Evolutionary conservation across 2,113 vertebrate genomes (phyloP), one percentile per base, ranked within the genome.

Genomic region (Callospermophilus lateralis): DNA sequence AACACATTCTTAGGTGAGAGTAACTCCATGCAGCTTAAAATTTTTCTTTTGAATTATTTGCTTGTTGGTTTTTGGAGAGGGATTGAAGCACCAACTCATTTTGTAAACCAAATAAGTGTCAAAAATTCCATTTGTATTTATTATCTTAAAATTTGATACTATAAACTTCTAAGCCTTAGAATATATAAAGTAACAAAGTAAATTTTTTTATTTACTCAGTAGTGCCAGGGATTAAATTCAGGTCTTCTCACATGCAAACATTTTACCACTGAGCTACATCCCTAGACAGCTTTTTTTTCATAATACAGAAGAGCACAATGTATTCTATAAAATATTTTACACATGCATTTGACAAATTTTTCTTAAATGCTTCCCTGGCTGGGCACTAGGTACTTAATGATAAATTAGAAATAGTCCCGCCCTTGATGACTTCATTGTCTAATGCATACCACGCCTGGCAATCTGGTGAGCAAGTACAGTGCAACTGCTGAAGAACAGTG

Each of bases 1-100:
- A 99, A 98, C 98, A 99, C 99, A 42, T 99, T 99, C 98, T 98
- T 99, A 98, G 99, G 99, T 99, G 98, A 99, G 99, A 90, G 39
- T 51, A 72, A 53, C 32, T 34, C 12, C 28, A 6, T 32, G 3
- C 19, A 37, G 8, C 17, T 87, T 61, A 30, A 4, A 11, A 34
- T 32, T 78, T 51, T 55, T 84, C 28, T 74, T 67, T 95, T 68
- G 34, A 63, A 39, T 51, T 67, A 5, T 72, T 84, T 68, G 13
- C 53, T 53, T 51, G 20, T 65, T 91, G 73, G 4, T 80, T 88
- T 93, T 51, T 19, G 30, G 53, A 83, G 13, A n/a, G 65, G 0
- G 8, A 53, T 34, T 45, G 15, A 34, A 26, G 10, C 65, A 42
- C 28, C 39, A 76, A 19, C 22, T 87, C 26, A 39, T 68, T 96